These are phyloP conservation scores for Volucella bombylans DNA, from an alignment of 2,888 invertebrate species.

Conservation along the genomic window DNA sequence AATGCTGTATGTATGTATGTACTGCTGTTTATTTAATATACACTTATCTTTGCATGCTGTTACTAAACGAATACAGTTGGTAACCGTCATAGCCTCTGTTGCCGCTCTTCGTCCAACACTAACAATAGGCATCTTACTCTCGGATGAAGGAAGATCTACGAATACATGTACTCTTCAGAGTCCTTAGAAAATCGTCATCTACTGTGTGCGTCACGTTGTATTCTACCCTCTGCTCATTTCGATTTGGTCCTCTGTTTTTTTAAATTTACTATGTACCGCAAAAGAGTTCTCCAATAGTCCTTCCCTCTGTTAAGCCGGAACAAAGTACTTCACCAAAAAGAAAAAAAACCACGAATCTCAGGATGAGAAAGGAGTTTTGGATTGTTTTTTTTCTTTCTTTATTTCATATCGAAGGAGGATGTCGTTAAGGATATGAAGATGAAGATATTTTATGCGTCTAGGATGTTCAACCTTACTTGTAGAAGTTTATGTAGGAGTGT, in stretches of 20 bases:
- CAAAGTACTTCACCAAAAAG: constrained; percentile 57
- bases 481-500: not conserved
- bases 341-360: constrained; percentile 7
- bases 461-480: constrained; percentile 19
- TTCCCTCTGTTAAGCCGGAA: constrained; percentile 60
- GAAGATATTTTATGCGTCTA: constrained; percentile 55
- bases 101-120: constrained; percentile 6
- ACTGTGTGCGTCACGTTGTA: constrained; percentile 3
- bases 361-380: no score
- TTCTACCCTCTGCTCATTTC: not conserved
- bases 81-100: not conserved
- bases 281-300: constrained; percentile 30
- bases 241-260: not conserved
- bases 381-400: no score
- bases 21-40: constrained; percentile 69
- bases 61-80: no score
- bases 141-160: constrained; percentile 1
- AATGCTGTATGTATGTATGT: constrained; percentile 8
- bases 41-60: constrained; percentile 59
- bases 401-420: constrained; percentile 12
- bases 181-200: constrained; percentile 13
- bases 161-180: not conserved
- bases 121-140: constrained; percentile 56
- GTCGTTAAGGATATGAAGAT: constrained; percentile 14
- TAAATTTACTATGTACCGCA: constrained; percentile 11